These are phyloP conservation scores for Enteromius unitaeniatus DNA, from an alignment of 2,797 vertebrate genomes.

Conservation along the genomic window DNA sequence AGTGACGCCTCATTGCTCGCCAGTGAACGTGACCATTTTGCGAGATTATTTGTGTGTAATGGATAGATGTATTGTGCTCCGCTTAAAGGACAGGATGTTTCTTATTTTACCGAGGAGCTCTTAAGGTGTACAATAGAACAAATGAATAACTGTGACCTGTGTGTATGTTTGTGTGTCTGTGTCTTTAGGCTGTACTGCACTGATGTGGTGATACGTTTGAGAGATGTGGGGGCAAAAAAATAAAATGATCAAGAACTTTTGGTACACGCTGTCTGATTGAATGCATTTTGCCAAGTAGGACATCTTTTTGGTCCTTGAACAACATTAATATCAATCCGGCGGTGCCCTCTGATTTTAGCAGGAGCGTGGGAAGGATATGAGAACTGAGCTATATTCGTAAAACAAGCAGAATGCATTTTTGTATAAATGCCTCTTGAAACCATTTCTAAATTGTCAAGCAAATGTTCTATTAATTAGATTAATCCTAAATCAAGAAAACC, in stretches of 20 bases:
- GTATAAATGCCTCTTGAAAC: not conserved
- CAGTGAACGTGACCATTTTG: constrained; percentile 7
- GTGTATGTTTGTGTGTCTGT: constrained; percentile 54
- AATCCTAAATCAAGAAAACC: not conserved
- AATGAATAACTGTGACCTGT: constrained; percentile 38
- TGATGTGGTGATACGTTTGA: constrained; percentile 77
- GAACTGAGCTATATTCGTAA: not conserved
- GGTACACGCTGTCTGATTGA: constrained; percentile 68
- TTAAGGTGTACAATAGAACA: constrained; percentile 57
- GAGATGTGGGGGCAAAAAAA: constrained; percentile 68
- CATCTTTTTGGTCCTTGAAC: not conserved
- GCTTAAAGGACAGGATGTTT: constrained; percentile 21
- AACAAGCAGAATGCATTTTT: not conserved
- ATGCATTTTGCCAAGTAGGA: not conserved
- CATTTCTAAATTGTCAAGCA: not conserved
- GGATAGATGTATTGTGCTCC: constrained; percentile 44
- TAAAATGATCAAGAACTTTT: constrained; percentile 89
- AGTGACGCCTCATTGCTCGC: constrained; percentile 15
- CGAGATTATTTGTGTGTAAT: constrained; percentile 38
- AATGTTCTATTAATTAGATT: not conserved
- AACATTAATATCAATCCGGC: not conserved
- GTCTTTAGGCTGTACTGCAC: constrained; percentile 77
- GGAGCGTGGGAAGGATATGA: not conserved
- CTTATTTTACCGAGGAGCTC: constrained; percentile 34
- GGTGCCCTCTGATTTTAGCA: not conserved